These are phyloP conservation scores for Psophia crepitans DNA, from an alignment of 2,113 vertebrate species.

Conservation along the genomic window DNA sequence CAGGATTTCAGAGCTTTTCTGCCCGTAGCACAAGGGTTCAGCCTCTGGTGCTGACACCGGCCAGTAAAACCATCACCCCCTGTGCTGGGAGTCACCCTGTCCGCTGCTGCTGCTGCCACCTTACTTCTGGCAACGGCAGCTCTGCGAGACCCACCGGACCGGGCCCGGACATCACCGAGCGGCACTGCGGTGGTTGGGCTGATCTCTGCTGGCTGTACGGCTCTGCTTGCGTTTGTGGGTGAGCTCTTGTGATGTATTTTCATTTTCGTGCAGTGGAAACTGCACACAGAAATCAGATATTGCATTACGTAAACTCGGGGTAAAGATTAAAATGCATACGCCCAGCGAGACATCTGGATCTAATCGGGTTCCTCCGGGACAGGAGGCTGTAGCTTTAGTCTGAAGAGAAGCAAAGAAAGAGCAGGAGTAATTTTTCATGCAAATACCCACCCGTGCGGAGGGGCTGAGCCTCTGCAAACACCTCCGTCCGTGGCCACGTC, in stretches of 20 bases:
- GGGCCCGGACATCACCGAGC: not conserved
- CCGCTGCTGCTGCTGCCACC: accelerated
- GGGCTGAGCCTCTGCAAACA: not conserved
- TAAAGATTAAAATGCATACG: not conserved
- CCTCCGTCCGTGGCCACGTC: accelerated
- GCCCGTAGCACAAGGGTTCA: not conserved
- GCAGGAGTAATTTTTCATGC: slow-evolving; percentile 1
- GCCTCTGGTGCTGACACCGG: not conserved
- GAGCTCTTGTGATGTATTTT: not conserved
- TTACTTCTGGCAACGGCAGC: not conserved
- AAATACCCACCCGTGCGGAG: not conserved
- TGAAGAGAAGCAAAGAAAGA: slow-evolving; percentile 10
- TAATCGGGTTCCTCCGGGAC: not conserved
- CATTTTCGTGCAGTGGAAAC: not conserved
- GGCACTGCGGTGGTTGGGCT: not conserved
- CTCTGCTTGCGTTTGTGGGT: not conserved
- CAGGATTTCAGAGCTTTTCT: not conserved
- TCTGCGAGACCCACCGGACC: not conserved
- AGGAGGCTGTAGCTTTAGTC: not conserved
- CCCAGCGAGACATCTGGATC: slow-evolving; percentile 41
- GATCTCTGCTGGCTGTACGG: not conserved
- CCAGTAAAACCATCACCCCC: accelerated
- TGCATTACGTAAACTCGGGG: not conserved
- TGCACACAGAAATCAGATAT: not conserved
- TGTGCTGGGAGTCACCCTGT: not conserved